Evolutionary conservation across 2,113 vertebrate genomes (phyloP), one percentile per base, ranked within the genome.

Genomic region (Bufo gargarizans): DNA sequence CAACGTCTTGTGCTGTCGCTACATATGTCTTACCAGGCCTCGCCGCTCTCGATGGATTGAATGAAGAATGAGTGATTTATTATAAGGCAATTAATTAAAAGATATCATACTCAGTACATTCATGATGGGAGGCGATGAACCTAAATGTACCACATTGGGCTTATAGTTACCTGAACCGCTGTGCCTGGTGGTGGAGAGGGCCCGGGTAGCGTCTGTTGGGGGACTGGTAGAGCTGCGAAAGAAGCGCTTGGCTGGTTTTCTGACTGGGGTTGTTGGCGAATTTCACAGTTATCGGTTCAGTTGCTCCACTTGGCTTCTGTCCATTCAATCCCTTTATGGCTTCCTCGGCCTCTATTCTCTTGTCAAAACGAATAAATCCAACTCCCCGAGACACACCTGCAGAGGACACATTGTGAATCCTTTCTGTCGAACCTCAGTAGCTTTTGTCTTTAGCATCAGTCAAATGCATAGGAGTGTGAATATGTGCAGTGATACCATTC

Each of bases 221-320:
- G 89, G 99, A 99, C 94, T 99, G 99, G 95, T 99, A 99, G 89
- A 99, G 97, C 93, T 99, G 99, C 86, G 99, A 99, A 89, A 99
- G 97, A 89, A 99, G 96, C 71, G 99, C 99, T 96, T 99, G 99
- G 96, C 98, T 99, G 94, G 98, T 99, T 95, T 99, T 99, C 97
- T 99, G 99, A 94, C 99, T 99, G 91, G 99, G 99, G 93, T 99
- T 99, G 96, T 99, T 99, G 95, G 99, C 99, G 92, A 99, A 99
- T 95, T 99, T 99, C 94, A 99, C 99, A 87, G 99, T 99, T 94
- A 99, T 99, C 91, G 99, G 98, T 95, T 99, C 99, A 4, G 97
- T 97, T 85, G 98, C 97, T 92, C 98, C 98, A 14, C 98, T 98
- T 92, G 99, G 99, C 94, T 99, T 99, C 96, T 99, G 98, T 92